Conservation (phyloP, 2,888 invertebrate genomes). For the Sisyra nigra region DNA sequence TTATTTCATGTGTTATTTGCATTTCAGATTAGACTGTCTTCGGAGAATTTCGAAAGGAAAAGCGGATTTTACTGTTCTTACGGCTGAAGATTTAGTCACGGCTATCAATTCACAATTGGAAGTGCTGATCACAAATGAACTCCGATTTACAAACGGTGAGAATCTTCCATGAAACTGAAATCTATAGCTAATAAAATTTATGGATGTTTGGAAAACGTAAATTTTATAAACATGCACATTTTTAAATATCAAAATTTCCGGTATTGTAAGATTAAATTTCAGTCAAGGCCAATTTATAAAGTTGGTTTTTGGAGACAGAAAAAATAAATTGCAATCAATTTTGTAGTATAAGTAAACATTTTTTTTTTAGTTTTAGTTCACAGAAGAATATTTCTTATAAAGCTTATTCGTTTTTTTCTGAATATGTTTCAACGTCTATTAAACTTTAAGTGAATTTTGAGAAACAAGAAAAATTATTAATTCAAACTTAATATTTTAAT, state of each 20-base stretch:
- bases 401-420: too few relatives aligned
- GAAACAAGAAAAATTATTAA: too few relatives aligned
- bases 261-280: neutral
- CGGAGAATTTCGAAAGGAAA: conserved; percentile 56
- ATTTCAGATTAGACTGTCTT: conserved; percentile 58
- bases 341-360: too few relatives aligned
- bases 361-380: too few relatives aligned
- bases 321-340: conserved; percentile 7
- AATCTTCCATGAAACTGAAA: too few relatives aligned
- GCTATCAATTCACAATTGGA: conserved; percentile 49
- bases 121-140: conserved; percentile 52
- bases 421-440: too few relatives aligned
- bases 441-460: too few relatives aligned
- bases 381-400: too few relatives aligned
- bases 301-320: conserved; percentile 5
- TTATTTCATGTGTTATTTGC: neutral
- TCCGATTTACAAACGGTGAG: conserved; percentile 26
- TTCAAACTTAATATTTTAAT: too few relatives aligned
- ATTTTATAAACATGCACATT: too few relatives aligned
- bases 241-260: neutral
- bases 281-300: neutral
- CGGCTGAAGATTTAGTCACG: conserved; percentile 70
- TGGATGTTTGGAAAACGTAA: too few relatives aligned
- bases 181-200: too few relatives aligned
- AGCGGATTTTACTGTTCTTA: conserved; percentile 72